Percentiles rank a stretch among this genome's conserved stretches.
Evolutionary conservation across 2,113 vertebrate genomes (phyloP).

Genomic region (Phycodurus eques): DNA sequence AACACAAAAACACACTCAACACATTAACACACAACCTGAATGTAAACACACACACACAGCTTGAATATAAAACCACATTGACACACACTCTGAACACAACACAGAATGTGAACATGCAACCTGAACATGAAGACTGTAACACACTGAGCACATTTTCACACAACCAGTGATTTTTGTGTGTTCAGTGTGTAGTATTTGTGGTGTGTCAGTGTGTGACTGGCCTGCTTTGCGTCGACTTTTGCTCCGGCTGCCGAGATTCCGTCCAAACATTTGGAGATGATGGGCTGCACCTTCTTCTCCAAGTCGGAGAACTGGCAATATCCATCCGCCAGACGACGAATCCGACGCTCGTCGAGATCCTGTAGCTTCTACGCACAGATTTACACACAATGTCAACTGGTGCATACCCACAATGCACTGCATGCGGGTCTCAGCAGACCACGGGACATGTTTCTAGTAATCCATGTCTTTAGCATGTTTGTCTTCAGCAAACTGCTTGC

Average conservation of each 20-base stretch:
- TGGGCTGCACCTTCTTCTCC: conserved; percentile 88
- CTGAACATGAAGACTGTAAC: too few relatives aligned
- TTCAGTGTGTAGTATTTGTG: not conserved
- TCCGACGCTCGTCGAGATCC: conserved; percentile 91
- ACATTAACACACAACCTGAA: too few relatives aligned
- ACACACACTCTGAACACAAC: too few relatives aligned
- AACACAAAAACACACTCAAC: too few relatives aligned
- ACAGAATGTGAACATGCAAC: too few relatives aligned
- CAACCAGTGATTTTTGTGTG: not conserved
- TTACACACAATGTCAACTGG: not conserved
- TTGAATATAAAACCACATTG: too few relatives aligned
- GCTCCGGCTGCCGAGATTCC: conserved; percentile 76
- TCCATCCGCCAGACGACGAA: conserved; percentile 83
- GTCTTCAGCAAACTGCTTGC: too few relatives aligned
- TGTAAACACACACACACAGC: too few relatives aligned
- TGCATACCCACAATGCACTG: not conserved
- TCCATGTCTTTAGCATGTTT: too few relatives aligned
- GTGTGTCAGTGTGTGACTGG: conserved; percentile 12
- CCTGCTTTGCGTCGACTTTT: conserved; percentile 76
- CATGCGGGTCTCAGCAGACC: not conserved
- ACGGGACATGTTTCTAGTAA: too few relatives aligned
- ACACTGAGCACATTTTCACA: too few relatives aligned
- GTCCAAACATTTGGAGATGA: conserved; percentile 90
- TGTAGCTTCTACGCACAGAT: conserved; percentile 83
- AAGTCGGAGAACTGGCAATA: conserved; percentile 90